These are phyloP conservation scores for Poliocrania exsul DNA, from an alignment of 2,797 vertebrate genomes.

Conservation along the genomic window DNA sequence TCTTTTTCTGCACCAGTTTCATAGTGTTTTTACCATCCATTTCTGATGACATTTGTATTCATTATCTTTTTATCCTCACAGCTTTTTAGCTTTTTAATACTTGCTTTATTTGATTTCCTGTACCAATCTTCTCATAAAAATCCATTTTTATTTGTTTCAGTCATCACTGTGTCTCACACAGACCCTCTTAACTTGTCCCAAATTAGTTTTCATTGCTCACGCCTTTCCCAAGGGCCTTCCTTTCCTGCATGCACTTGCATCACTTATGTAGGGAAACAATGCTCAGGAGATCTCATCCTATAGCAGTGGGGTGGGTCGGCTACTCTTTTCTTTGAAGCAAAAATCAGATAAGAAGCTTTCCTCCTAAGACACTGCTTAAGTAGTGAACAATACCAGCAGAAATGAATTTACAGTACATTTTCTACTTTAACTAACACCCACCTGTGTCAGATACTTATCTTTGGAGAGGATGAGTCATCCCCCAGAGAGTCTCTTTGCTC, in stretches of 20 bases:
- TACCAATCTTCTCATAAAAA: neutral
- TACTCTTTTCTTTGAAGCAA: neutral
- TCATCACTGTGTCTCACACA: neutral
- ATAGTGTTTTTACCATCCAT: neutral
- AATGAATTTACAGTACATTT: constrained; percentile 49
- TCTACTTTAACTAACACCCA: constrained; percentile 59
- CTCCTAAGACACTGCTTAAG: neutral
- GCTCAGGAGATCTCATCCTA: neutral
- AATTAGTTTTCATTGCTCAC: neutral
- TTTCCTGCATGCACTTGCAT: neutral
- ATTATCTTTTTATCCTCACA: neutral
- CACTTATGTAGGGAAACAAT: neutral
- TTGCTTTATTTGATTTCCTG: neutral
- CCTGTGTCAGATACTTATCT: constrained; percentile 49
- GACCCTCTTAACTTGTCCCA: neutral
- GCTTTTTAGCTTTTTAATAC: neutral
- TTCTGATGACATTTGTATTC: neutral
- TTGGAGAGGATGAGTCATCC: constrained; percentile 43
- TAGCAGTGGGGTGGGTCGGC: fast-evolving
- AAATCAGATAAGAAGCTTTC: neutral
- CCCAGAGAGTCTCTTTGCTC: neutral
- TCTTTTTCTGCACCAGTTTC: neutral
- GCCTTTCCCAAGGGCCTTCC: neutral
- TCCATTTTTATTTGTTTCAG: neutral
- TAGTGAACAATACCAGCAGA: constrained; percentile 16